These are phyloP conservation scores for Marmota monax DNA, from an alignment of 2,113 vertebrate species.

Conservation along the genomic window DNA sequence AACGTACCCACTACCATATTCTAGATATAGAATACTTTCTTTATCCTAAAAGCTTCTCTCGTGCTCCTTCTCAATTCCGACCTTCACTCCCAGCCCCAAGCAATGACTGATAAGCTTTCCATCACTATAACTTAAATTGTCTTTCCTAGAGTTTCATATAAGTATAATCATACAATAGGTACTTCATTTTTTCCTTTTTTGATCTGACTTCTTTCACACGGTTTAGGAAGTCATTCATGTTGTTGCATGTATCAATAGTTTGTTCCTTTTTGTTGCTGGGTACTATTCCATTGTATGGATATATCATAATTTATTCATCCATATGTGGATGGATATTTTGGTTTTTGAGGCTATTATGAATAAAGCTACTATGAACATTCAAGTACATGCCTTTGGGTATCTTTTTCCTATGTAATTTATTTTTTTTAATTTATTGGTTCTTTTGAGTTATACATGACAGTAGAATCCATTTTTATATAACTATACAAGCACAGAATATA, in stretches of 20 bases:
- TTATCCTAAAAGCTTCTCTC: not conserved
- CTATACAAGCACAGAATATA: too few relatives aligned
- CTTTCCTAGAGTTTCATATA: not conserved
- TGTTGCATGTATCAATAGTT: not conserved
- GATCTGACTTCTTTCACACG: not conserved
- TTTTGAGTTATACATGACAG: too few relatives aligned
- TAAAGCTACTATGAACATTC: not conserved
- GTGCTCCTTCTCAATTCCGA: not conserved
- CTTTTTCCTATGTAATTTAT: too few relatives aligned
- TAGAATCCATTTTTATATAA: too few relatives aligned
- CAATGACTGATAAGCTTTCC: not conserved
- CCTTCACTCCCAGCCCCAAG: not conserved
- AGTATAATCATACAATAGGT: not conserved
- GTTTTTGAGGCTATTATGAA: conserved; percentile 15
- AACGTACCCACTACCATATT: not conserved
- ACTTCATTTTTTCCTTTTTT: not conserved
- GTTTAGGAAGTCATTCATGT: not conserved
- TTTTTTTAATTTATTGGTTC: too few relatives aligned
- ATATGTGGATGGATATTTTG: not conserved
- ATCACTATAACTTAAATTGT: not conserved
- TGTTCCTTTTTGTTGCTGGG: not conserved
- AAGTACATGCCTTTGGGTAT: not conserved
- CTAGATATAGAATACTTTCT: conserved; percentile 4
- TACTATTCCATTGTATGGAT: not conserved
- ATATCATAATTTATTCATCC: not conserved